Evolutionary conservation across 2,113 vertebrate species (phyloP).

Genomic region (Seriola rivoliana): DNA sequence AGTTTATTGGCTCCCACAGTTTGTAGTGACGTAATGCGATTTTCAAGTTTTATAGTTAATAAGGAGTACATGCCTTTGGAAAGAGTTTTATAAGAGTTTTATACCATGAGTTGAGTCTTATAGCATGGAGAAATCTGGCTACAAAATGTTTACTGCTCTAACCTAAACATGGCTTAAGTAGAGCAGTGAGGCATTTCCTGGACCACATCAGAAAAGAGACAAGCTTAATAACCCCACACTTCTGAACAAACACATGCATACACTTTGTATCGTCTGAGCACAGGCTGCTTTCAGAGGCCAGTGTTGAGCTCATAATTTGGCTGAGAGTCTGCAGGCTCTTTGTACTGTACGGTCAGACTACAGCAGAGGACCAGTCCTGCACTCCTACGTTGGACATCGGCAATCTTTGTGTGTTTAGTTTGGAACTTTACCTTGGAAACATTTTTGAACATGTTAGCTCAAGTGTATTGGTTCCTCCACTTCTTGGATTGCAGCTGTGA

Average conservation of each 20-base stretch:
- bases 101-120: slow-evolving; percentile 37
- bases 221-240: slow-evolving; percentile 71
- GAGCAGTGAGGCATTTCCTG: slow-evolving; percentile 74
- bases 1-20: slow-evolving; percentile 29
- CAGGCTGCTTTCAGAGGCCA: slow-evolving; percentile 63
- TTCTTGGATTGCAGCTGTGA: slow-evolving; percentile 34
- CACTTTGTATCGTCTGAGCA: slow-evolving; percentile 68
- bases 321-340: slow-evolving; percentile 72
- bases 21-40: slow-evolving; percentile 48
- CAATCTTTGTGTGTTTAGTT: slow-evolving; percentile 55
- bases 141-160: slow-evolving; percentile 73
- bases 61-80: slow-evolving; percentile 42
- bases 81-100: slow-evolving; percentile 53
- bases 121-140: slow-evolving; percentile 56
- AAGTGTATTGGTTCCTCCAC: slow-evolving; percentile 31
- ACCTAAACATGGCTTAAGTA: slow-evolving; percentile 71
- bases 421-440: slow-evolving; percentile 69
- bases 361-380: slow-evolving; percentile 41
- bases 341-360: slow-evolving; percentile 54
- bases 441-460: slow-evolving; percentile 30
- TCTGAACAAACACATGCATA: slow-evolving; percentile 78
- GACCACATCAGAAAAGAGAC: slow-evolving; percentile 78
- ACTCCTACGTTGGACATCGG: slow-evolving; percentile 55
- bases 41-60: slow-evolving; percentile 46
- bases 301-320: slow-evolving; percentile 84